Conservation (phyloP, 2,888 invertebrate species). For the Nemapogon koenigi region DNA sequence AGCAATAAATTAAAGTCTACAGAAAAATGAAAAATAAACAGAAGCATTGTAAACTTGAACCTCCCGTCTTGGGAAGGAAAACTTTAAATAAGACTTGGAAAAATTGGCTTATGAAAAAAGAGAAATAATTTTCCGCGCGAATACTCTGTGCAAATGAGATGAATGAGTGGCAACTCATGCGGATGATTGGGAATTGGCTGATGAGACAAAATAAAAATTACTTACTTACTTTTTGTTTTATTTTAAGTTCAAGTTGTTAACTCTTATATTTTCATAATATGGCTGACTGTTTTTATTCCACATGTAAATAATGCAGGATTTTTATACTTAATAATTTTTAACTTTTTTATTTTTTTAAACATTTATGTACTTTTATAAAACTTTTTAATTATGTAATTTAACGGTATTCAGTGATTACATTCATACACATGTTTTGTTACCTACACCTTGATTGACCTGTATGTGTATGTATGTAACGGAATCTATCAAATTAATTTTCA, state of each 20-base stretch:
- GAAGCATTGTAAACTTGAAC: constrained; percentile 21
- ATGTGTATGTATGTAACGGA: too few relatives aligned
- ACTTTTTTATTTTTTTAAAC: too few relatives aligned
- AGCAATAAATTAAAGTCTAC: constrained; percentile 9
- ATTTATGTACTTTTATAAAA: too few relatives aligned
- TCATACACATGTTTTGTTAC: too few relatives aligned
- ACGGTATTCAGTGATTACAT: too few relatives aligned
- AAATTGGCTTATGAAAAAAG: constrained; percentile 58
- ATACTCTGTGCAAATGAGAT: constrained; percentile 64
- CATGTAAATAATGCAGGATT: too few relatives aligned
- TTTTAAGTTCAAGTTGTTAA: not conserved
- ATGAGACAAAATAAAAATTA: constrained; percentile 4
- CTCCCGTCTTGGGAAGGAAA: constrained; percentile 33
- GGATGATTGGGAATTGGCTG: constrained; percentile 49
- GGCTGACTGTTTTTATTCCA: too few relatives aligned
- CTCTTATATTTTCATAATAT: too few relatives aligned
- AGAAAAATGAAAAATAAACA: constrained; percentile 16
- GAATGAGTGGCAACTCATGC: constrained; percentile 54
- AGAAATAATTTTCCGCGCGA: constrained; percentile 66
- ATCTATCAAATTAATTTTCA: too few relatives aligned
- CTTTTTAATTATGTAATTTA: too few relatives aligned
- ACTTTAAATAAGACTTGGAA: constrained; percentile 60
- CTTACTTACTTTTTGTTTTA: not conserved
- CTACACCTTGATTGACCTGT: too few relatives aligned
- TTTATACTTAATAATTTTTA: too few relatives aligned